A percentile compares a stretch with the other conserved stretches of the same genome.
phyloP scores from a whole-genome alignment of 2,113 vertebrate genomes.

The Microcebus lehilahytsara region DNA sequence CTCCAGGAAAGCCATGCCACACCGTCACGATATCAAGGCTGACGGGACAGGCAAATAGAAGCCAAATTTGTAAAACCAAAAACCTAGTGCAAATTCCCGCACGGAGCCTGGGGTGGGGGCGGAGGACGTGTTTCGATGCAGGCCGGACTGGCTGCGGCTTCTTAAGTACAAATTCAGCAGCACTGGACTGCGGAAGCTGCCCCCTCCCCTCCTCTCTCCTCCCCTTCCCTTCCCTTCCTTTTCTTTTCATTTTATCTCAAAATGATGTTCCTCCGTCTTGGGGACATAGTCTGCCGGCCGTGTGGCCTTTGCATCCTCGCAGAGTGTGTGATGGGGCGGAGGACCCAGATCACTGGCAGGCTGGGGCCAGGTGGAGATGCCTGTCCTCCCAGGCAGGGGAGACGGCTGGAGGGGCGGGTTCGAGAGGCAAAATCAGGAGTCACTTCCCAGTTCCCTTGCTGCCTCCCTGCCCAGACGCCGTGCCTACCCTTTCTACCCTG shows the following conservation, averaged over 20 bases:
- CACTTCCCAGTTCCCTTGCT: not conserved
- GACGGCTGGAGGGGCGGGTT: accelerated
- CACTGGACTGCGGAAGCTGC: accelerated
- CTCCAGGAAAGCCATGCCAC: not conserved
- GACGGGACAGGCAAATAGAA: not conserved
- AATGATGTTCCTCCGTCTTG: accelerated
- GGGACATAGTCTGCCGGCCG: accelerated
- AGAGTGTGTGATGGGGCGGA: accelerated
- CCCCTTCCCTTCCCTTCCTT: not conserved
- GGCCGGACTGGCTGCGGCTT: not conserved
- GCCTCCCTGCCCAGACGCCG: not conserved
- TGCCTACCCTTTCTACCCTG: not conserved
- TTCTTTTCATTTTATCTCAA: not conserved
- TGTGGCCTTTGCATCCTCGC: accelerated
- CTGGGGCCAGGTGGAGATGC: not conserved
- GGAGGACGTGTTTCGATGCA: accelerated
- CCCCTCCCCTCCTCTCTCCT: too few species aligned
- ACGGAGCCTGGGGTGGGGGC: too few species aligned
- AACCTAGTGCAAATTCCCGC: not conserved
- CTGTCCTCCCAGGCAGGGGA: accelerated
- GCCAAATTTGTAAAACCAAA: not conserved
- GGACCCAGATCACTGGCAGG: accelerated
- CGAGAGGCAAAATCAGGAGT: not conserved
- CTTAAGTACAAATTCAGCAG: not conserved
- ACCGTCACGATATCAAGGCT: not conserved